phyloP scores from a whole-genome alignment of 2,888 invertebrate genomes.

The Pegoplata infirma region DNA sequence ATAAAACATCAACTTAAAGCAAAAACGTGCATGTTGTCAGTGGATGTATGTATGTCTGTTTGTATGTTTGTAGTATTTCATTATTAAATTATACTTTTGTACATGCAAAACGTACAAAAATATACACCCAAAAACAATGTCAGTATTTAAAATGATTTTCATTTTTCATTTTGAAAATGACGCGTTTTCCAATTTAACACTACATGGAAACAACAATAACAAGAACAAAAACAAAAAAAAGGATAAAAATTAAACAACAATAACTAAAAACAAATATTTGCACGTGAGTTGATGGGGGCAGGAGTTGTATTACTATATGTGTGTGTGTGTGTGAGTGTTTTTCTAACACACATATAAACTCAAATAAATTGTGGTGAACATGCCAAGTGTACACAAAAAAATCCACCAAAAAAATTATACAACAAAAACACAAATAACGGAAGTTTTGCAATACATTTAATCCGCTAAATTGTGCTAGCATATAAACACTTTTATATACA shows the following conservation, averaged over 20 bases:
- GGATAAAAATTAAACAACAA: constrained; percentile 7
- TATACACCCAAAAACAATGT: constrained; percentile 29
- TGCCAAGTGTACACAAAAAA: neutral
- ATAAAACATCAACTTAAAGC: too few species aligned
- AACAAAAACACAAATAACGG: constrained; percentile 38
- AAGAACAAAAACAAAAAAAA: neutral
- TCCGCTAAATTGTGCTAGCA: constrained; percentile 45
- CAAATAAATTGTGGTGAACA: constrained; percentile 18
- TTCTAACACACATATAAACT: neutral
- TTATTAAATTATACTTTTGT: too few species aligned
- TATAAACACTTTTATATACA: constrained; percentile 16
- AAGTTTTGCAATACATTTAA: constrained; percentile 46
- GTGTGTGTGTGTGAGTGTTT: neutral
- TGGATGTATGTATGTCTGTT: too few species aligned
- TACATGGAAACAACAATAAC: neutral
- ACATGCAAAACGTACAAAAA: too few species aligned
- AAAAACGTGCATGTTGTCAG: constrained; percentile 24
- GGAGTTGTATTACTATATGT: neutral
- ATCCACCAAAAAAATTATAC: neutral
- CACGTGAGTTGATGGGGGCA: constrained; percentile 1
- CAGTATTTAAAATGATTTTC: constrained; percentile 55
- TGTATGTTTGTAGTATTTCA: too few species aligned
- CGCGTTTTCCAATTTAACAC: constrained; percentile 43
- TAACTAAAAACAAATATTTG: constrained; percentile 13
- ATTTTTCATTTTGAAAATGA: constrained; percentile 40